These are phyloP conservation scores for Euphydryas editha DNA, from an alignment of 2,888 invertebrate species.

Conservation along the genomic window DNA sequence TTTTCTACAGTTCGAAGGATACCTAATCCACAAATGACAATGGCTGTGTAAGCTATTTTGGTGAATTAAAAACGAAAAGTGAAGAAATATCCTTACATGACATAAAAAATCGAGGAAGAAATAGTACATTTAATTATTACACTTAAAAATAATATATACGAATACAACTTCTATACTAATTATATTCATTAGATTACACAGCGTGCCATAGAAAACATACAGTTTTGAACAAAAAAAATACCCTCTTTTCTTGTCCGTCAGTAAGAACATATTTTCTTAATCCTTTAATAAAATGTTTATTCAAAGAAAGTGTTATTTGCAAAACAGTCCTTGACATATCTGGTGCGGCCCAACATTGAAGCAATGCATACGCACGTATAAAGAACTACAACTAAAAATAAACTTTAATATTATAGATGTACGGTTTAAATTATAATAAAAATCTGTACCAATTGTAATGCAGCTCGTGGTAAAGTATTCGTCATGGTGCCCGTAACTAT, in stretches of 20 bases:
- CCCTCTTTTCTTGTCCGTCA: neutral
- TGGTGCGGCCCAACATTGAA: conserved; percentile 61
- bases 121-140: too few species aligned
- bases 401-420: conserved; percentile 39
- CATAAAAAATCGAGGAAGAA: too few species aligned
- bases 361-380: conserved; percentile 55
- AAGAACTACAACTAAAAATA: conserved; percentile 38
- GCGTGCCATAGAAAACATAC: too few species aligned
- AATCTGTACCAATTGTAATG: conserved; percentile 63
- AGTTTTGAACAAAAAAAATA: too few species aligned
- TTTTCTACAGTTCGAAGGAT: too few species aligned
- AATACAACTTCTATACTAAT: too few species aligned
- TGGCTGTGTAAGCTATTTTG: too few species aligned
- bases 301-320: conserved; percentile 68
- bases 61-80: too few species aligned
- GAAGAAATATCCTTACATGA: too few species aligned
- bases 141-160: too few species aligned
- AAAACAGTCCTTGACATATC: conserved; percentile 75
- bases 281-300: conserved; percentile 47
- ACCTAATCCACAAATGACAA: too few species aligned
- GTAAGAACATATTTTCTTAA: neutral
- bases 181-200: too few species aligned
- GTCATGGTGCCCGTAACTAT: conserved; percentile 64
- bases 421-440: conserved; percentile 41
- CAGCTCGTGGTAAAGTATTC: conserved; percentile 65